phyloP scores from a whole-genome alignment of 2,113 vertebrate genomes.

The Ceyx cyanopectus region DNA sequence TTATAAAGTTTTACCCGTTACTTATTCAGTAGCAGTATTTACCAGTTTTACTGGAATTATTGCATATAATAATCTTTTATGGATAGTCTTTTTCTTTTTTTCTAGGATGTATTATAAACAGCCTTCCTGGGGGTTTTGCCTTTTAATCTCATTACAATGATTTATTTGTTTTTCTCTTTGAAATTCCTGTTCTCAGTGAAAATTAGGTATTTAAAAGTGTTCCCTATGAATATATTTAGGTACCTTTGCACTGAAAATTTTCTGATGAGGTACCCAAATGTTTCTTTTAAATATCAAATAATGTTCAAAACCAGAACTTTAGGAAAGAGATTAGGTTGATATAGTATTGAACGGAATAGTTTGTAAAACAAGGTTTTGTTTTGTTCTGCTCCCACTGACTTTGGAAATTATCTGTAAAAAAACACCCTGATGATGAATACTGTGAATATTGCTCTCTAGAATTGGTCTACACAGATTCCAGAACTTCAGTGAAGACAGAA shows the following conservation, averaged over 20 bases:
- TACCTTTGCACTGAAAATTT: neutral
- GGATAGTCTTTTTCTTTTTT: neutral
- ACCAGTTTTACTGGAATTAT: neutral
- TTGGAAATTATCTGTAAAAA: neutral
- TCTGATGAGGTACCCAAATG: neutral
- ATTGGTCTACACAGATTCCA: neutral
- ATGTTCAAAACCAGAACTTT: neutral
- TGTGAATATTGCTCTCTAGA: neutral
- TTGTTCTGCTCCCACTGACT: neutral
- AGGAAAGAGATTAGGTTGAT: neutral
- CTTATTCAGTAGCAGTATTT: neutral
- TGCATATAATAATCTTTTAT: neutral
- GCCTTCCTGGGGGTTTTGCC: neutral
- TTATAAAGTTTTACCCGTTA: neutral
- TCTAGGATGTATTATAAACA: neutral
- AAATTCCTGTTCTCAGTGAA: neutral
- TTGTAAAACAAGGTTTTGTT: neutral
- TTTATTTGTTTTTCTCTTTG: neutral
- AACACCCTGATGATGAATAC: neutral
- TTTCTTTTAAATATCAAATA: constrained; percentile 6
- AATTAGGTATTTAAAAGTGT: neutral
- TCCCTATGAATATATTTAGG: neutral
- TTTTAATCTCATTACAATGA: constrained; percentile 22
- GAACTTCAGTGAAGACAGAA: fast-evolving
- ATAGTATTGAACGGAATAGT: neutral